Conservation (phyloP, 1,140 invertebrate species). For the Colletes gigas region DNA sequence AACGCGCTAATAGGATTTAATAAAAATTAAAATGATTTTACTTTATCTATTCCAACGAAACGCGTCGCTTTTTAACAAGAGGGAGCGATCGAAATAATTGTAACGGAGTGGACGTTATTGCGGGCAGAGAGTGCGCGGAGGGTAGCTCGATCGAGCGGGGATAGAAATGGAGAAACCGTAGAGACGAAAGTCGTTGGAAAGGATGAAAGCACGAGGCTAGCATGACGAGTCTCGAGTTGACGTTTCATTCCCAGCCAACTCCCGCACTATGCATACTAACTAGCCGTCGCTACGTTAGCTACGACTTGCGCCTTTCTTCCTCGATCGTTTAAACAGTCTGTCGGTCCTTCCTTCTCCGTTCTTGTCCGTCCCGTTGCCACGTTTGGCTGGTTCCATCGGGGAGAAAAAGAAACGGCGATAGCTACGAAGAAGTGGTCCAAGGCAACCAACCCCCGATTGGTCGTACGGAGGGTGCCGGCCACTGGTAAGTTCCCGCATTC, state of each 20-base stretch:
- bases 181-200: slow-evolving; percentile 69
- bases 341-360: slow-evolving; percentile 14
- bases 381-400: slow-evolving; percentile 57
- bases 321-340: slow-evolving; percentile 44
- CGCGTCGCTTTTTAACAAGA: too few species aligned
- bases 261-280: slow-evolving; percentile 81
- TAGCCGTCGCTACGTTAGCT: slow-evolving; percentile 76
- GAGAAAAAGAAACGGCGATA: slow-evolving; percentile 61
- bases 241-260: slow-evolving; percentile 80
- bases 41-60: too few species aligned
- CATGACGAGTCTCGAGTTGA: slow-evolving; percentile 81
- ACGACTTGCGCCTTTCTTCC: slow-evolving; percentile 65
- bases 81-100: not conserved
- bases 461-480: slow-evolving; percentile 52
- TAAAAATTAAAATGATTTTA: too few species aligned
- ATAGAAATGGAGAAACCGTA: slow-evolving; percentile 51
- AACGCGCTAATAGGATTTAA: too few species aligned
- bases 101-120: slow-evolving; percentile 22
- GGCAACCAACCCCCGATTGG: slow-evolving; percentile 49
- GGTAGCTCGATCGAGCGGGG: slow-evolving; percentile 32
- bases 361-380: slow-evolving; percentile 3
- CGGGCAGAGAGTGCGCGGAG: slow-evolving; percentile 31
- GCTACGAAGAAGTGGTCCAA: slow-evolving; percentile 25
- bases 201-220: slow-evolving; percentile 75
- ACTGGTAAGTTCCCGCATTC: slow-evolving; percentile 57